Conservation (phyloP, 1,140 invertebrate genomes). For the Caerostris darwini region DNA sequence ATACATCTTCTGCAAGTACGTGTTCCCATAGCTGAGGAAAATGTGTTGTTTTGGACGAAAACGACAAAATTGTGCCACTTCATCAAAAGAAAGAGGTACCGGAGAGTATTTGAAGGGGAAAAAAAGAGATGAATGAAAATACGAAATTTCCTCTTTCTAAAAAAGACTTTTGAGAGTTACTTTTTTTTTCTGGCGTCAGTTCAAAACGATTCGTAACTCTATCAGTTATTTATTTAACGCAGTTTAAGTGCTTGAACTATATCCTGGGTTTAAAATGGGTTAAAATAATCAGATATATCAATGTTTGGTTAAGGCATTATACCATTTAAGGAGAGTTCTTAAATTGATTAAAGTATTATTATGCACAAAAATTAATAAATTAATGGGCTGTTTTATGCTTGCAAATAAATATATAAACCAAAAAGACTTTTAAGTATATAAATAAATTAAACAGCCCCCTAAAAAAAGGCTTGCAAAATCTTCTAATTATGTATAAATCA, state of each 20-base stretch:
- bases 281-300: not conserved
- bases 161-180: not conserved
- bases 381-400: too few species aligned
- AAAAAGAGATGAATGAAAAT: constrained; percentile 17
- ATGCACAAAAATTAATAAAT: too few species aligned
- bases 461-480: too few species aligned
- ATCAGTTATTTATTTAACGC: not conserved
- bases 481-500: too few species aligned
- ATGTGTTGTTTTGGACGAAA: constrained; percentile 5
- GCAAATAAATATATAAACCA: too few species aligned
- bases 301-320: too few species aligned
- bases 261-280: not conserved
- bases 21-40: not conserved
- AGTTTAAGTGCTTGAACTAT: not conserved
- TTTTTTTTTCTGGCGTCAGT: not conserved
- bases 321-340: too few species aligned
- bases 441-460: too few species aligned
- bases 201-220: not conserved
- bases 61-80: not conserved
- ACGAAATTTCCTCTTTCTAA: not conserved
- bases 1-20: not conserved
- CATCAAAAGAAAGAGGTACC: not conserved
- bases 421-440: too few species aligned
- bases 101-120: not conserved
- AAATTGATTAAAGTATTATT: too few species aligned